Evolutionary conservation across 2,797 vertebrate species (phyloP), one percentile per base, ranked within the genome.

Genomic region (Arnoldichthys spilopterus): DNA sequence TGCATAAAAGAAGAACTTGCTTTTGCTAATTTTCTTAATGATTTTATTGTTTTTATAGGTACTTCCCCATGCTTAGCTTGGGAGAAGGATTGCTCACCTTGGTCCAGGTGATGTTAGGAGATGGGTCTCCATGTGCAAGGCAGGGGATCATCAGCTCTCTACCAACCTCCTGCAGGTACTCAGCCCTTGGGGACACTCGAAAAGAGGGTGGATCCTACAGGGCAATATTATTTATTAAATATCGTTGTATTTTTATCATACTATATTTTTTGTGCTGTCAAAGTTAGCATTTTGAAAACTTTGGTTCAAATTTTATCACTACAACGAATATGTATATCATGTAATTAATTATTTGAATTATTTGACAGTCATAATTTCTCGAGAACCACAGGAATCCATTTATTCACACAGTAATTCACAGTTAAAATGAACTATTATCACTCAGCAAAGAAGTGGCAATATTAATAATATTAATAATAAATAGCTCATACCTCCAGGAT

Each of bases 141-240:
- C 98, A 99, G 9, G 96, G 95, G 59, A 99, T 93, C 67, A 96
- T 87, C 69, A 99, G 90, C 61, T 96, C 94, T 84, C 97, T 88
- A 54, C 98, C 98, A 69, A 98, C 95, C 88, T 99, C 98, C 85
- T 98, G 96, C 83, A 97, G 95, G 82, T 99, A 99, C 53, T 98
- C 96, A 8, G 94, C 90, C 56, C 90, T 94, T 61, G 97, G 98
- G 22, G 87, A 78, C 61, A 95, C 81, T 0, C 72, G 86, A 87
- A 99, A 96, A 1, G 84, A 75, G 0, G 97, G 98, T 0, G 97
- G 98, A 74, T 97, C 95, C 98, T 99, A 87, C 34, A 61, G 6
- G 28, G n/a, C 7, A n/a, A 51, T 51, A n/a, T 51, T 51, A 18
- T 51, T 51, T 18, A 51, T n/a, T 51, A 8, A n/a, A 51, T 3